These are phyloP conservation scores for Rapana venosa DNA, from an alignment of 2,888 invertebrate genomes.

Conservation along the genomic window DNA sequence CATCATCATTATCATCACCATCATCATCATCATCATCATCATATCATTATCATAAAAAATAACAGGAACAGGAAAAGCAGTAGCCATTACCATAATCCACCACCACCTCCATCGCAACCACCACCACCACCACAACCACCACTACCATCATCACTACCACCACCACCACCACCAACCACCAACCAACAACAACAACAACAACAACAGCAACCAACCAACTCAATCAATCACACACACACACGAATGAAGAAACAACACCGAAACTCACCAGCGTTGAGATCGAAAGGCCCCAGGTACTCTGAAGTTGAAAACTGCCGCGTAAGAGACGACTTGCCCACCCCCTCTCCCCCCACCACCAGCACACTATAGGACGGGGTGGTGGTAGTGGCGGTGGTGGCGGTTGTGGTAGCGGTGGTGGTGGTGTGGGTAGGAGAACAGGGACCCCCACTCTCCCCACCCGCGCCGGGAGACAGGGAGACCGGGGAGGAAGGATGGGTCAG, in stretches of 20 bases:
- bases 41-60: too few relatives aligned
- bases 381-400: constrained; percentile 3
- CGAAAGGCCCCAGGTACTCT: constrained; percentile 85
- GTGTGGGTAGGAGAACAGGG: constrained; percentile 20
- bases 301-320: constrained; percentile 86
- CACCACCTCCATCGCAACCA: too few relatives aligned
- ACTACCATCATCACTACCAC: too few relatives aligned
- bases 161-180: too few relatives aligned
- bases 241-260: neutral
- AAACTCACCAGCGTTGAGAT: constrained; percentile 83
- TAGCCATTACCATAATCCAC: too few relatives aligned
- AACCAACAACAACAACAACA: neutral
- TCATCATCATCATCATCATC: too few relatives aligned
- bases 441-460: constrained; percentile 83
- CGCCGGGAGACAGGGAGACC: neutral
- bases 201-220: neutral
- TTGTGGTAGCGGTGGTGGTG: too few relatives aligned
- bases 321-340: constrained; percentile 85
- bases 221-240: neutral
- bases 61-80: too few relatives aligned
- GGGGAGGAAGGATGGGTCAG: constrained; percentile 55
- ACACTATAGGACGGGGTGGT: constrained; percentile 80
- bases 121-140: too few relatives aligned
- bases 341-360: constrained; percentile 83
- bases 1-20: too few relatives aligned